Conservation (phyloP, 1,140 invertebrate genomes). For the Oedothorax gibbosus region DNA sequence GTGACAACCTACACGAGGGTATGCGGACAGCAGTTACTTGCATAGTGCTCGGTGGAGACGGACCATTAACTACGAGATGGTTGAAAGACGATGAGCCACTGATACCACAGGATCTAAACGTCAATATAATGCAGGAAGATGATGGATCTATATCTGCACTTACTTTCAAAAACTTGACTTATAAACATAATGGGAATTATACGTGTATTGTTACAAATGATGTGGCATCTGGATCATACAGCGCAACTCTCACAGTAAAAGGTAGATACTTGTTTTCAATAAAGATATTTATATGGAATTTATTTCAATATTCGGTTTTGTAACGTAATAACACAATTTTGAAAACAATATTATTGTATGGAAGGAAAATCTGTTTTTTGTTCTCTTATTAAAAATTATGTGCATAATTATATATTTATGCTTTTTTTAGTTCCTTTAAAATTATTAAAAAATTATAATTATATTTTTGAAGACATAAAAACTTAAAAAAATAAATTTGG, state of each 20-base stretch:
- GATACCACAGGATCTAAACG: constrained; percentile 69
- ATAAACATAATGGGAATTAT: constrained; percentile 74
- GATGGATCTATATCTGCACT: constrained; percentile 67
- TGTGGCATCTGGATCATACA: constrained; percentile 72
- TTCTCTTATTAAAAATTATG: neutral
- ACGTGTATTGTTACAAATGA: constrained; percentile 78
- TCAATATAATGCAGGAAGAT: constrained; percentile 56
- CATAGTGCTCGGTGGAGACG: constrained; percentile 83
- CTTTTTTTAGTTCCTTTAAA: no score
- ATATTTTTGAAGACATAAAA: no score
- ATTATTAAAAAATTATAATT: no score
- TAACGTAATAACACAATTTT: neutral
- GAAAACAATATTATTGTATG: neutral
- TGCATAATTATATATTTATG: no score
- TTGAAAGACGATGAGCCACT: constrained; percentile 75
- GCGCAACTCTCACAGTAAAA: constrained; percentile 66
- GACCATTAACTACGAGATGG: constrained; percentile 81
- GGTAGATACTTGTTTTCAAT: neutral
- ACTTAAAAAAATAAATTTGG: no score
- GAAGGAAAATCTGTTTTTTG: neutral
- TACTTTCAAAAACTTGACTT: constrained; percentile 67
- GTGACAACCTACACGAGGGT: constrained; percentile 81
- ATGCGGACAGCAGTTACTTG: constrained; percentile 86
- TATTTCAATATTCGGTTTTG: neutral
- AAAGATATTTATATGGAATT: neutral